A percentile compares a stretch with the other conserved stretches of the same genome.
These are phyloP conservation scores for Synanthedon formicaeformis DNA, from an alignment of 2,888 invertebrate genomes.

Conservation along the genomic window DNA sequence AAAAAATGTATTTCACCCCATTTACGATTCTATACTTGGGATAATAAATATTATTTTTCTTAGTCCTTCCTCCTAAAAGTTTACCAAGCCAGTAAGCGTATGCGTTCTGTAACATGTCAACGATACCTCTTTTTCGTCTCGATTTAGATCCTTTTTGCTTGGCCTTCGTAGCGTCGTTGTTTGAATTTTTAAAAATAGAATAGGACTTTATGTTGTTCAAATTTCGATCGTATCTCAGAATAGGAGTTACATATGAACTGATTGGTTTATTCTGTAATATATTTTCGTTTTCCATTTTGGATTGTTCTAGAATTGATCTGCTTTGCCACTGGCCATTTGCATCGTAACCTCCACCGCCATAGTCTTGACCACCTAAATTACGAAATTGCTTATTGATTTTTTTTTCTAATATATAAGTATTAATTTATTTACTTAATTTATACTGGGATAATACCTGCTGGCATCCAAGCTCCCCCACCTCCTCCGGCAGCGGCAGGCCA, in stretches of 20 bases:
- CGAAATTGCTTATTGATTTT: slow-evolving; percentile 5
- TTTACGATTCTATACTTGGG: slow-evolving; percentile 46
- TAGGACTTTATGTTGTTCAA: slow-evolving; percentile 10
- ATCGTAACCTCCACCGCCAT: slow-evolving; percentile 45
- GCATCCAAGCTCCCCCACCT: slow-evolving; percentile 61
- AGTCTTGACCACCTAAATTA: slow-evolving; percentile 49
- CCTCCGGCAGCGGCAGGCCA: slow-evolving; percentile 52
- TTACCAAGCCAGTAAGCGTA: slow-evolving; percentile 47
- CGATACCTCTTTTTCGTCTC: slow-evolving; percentile 37
- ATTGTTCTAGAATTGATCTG: slow-evolving; percentile 33
- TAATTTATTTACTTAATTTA: slow-evolving; percentile 12
- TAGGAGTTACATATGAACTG: slow-evolving; percentile 31
- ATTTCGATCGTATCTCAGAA: slow-evolving; percentile 19
- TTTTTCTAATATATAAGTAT: background rate
- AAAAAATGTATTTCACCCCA: slow-evolving; percentile 47
- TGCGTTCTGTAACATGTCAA: slow-evolving; percentile 43
- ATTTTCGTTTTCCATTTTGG: slow-evolving; percentile 12
- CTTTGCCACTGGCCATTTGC: slow-evolving; percentile 64
- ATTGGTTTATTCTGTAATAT: slow-evolving; percentile 19
- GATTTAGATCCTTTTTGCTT: slow-evolving; percentile 18
- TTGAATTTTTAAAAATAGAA: slow-evolving; percentile 11
- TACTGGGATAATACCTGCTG: slow-evolving; percentile 57
- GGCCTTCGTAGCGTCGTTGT: slow-evolving; percentile 16
- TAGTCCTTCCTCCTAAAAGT: slow-evolving; percentile 29
- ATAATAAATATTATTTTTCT: slow-evolving; percentile 22